phyloP scores from a whole-genome alignment of 2,113 vertebrate genomes.

The Tetrao urogallus region DNA sequence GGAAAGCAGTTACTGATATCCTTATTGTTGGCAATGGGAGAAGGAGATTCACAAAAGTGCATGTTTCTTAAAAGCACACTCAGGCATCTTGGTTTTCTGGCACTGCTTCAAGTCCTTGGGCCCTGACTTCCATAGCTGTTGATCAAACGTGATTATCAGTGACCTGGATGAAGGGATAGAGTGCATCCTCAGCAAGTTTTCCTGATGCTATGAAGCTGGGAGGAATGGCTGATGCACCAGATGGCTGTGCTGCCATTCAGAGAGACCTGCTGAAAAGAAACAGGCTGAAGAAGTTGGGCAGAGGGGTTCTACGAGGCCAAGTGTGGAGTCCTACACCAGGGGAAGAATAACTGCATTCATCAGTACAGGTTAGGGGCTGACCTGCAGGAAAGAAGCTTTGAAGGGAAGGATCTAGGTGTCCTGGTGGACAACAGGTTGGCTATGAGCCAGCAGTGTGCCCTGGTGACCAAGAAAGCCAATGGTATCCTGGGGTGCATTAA shows the following conservation, averaged over 20 bases:
- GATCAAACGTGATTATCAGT: background rate
- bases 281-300: background rate
- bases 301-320: background rate
- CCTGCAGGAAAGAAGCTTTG: background rate
- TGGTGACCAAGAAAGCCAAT: background rate
- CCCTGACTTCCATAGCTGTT: background rate
- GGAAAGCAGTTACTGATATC: background rate
- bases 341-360: background rate
- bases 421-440: background rate
- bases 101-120: rapidly evolving
- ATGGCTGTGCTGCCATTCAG: background rate
- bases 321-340: background rate
- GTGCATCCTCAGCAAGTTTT: background rate
- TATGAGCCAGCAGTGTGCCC: background rate
- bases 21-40: background rate
- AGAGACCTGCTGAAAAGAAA: background rate
- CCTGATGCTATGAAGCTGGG: background rate
- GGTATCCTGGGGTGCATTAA: background rate
- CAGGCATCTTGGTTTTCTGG: background rate
- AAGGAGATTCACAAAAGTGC: background rate
- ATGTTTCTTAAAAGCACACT: background rate
- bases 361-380: background rate
- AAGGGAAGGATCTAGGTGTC: background rate
- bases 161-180: background rate
- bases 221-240: background rate